Evolutionary conservation across 2,888 invertebrate genomes (phyloP).

Genomic region (Drosophila diplacantha): DNA sequence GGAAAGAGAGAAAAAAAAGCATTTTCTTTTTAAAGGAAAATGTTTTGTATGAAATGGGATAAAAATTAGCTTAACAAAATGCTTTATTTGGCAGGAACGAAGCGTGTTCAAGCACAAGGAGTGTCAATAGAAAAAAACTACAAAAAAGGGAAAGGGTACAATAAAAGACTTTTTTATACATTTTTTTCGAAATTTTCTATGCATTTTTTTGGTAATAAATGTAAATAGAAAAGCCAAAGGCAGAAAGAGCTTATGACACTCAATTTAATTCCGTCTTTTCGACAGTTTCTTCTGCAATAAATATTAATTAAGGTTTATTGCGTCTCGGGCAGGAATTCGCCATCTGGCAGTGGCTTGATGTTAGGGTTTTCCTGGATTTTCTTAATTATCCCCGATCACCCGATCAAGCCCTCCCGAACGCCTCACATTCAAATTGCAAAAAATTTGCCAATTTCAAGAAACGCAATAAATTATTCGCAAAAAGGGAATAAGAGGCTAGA

Average conservation of each 20-base stretch:
- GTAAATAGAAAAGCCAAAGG: constrained; percentile 42
- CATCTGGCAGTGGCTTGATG: constrained; percentile 10
- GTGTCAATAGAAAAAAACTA: constrained; percentile 35
- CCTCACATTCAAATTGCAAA: constrained; percentile 63
- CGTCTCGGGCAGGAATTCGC: constrained; percentile 30
- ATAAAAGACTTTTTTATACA: constrained; percentile 22
- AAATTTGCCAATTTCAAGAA: constrained; percentile 50
- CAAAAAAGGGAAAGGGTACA: constrained; percentile 18
- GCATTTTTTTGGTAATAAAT: constrained; percentile 45
- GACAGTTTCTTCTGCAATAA: constrained; percentile 17
- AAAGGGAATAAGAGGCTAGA: constrained; percentile 42
- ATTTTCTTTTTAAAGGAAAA: constrained; percentile 33
- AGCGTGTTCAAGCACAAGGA: constrained; percentile 65
- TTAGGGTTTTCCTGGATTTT: constrained; percentile 1
- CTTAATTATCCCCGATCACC: constrained; percentile 49
- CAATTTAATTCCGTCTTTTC: constrained; percentile 57
- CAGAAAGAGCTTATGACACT: constrained; percentile 69
- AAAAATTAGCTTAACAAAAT: constrained; percentile 71
- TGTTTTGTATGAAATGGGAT: constrained; percentile 69
- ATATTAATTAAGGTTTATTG: constrained; percentile 50
- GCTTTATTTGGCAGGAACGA: constrained; percentile 65
- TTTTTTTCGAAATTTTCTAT: neutral
- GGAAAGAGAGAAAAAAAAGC: constrained; percentile 47
- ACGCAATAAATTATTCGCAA: constrained; percentile 67
- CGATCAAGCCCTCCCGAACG: constrained; percentile 56